Conservation (phyloP, 1,140 invertebrate species). For the Mycetomoellerius zeteki region DNA sequence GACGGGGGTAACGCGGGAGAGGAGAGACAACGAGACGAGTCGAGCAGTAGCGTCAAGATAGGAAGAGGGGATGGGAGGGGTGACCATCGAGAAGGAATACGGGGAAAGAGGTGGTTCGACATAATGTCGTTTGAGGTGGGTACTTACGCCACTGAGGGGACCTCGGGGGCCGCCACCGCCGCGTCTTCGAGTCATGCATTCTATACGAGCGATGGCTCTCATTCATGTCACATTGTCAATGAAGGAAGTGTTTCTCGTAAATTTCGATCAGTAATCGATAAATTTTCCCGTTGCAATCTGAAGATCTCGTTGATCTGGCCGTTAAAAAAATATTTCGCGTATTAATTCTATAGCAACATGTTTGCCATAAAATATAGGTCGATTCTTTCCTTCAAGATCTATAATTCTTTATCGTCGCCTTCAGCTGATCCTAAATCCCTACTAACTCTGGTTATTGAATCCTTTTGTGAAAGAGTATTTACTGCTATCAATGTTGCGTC, state of each 20-base stretch:
- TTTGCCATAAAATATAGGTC: background rate
- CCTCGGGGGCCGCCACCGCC: constrained; percentile 75
- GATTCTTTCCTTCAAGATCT: background rate
- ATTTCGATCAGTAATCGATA: background rate
- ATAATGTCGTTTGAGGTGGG: constrained; percentile 79
- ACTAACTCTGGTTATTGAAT: background rate
- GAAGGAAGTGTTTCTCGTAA: background rate
- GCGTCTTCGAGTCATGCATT: constrained; percentile 86
- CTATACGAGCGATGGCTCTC: constrained; percentile 84
- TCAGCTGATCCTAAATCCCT: background rate
- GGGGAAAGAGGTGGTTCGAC: constrained; percentile 68
- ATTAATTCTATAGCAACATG: background rate
- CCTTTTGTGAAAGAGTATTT: background rate
- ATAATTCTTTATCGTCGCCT: background rate
- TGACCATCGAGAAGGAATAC: constrained; percentile 55
- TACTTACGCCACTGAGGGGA: constrained; percentile 84
- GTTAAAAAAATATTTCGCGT: background rate
- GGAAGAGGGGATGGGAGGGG: constrained; percentile 33
- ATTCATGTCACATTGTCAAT: constrained; percentile 48
- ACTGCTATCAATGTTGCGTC: background rate
- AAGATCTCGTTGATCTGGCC: background rate
- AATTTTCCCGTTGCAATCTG: background rate
- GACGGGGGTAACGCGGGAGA: constrained; percentile 64
- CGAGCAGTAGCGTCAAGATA: constrained; percentile 32
- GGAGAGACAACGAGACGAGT: constrained; percentile 50